Base-by-base conservation (phyloP, 2,797 vertebrate genomes). In the Sternotherus odoratus region DNA sequence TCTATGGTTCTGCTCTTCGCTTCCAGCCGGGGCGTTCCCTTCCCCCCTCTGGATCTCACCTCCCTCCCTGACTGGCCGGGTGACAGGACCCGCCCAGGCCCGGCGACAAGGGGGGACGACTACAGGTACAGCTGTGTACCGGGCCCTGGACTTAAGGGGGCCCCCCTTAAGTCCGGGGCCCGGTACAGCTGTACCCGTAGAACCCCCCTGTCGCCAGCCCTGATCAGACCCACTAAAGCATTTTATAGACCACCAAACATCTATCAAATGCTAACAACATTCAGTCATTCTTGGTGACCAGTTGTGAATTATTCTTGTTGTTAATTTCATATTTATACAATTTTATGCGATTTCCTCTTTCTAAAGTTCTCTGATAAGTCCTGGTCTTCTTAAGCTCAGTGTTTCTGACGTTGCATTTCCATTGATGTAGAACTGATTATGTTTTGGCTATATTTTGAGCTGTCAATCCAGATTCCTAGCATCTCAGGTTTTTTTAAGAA, bases 251-350 rank as follows among this genome's bases (percentile, higher is more conserved):
- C n/a, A 90, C 49, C 8, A 82, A 49, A 17, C 46, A 12, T 82
- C 36, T 19, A 82, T 2, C 77, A 26, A 0, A 0, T 13, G 0
- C 1, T 28, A 79, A 33, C 39, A 9, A 2, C 82, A 50, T 51
- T 72, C 12, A 86, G 5, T 1, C 8, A 57, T 77, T 79, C 75
- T 33, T 3, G 86, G 8, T 39, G 66, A 69, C 6, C 5, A 36
- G 23, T 50, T 6, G 15, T 33, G 1, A 69, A 3, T 49, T 8
- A 83, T 6, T 36, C 46, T 30, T 4, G 0, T 10, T 85, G 92
- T 82, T 12, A 83, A 66, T 51, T 63, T 87, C 6, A 69, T 86
- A 49, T 91, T 75, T 91, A 48, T 3, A 13, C 60, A 11, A 30
- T 82, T 94, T 91, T 5, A 4, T 5, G 36, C 56, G 54, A n/a